Evolutionary conservation across 1,140 invertebrate genomes (phyloP), one percentile per base, ranked within the genome.

Genomic region (Lethrus apterus): DNA sequence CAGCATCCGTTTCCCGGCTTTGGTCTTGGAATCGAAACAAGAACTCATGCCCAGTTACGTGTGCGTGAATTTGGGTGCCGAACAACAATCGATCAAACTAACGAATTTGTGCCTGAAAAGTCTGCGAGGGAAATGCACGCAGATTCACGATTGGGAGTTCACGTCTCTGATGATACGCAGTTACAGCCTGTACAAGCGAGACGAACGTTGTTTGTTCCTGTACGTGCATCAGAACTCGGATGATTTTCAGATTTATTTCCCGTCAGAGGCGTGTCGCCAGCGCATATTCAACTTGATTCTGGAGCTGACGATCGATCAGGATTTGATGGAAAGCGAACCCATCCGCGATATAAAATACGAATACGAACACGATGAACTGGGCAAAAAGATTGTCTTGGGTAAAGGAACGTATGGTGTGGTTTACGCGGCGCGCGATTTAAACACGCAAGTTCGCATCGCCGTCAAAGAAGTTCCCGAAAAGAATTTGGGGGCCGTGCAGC

Each of bases 231-330:
- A 97, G 64, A 98, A 98, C 62, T 97, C 93, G 4, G 93, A 97
- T 64, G 94, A 98, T 72, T 99, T 99, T 71, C 95, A 99, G 79
- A 94, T 99, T 71, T 98, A 89, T 65, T 88, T 99, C 52, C 93
- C 96, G 8, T 97, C 93, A 0, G 78, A 83, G 41, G 71, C 79
- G 32, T 90, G 88, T 66, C 76, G 93, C 48, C 80, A 90, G 64
- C 78, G 81, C 57, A 89, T 93, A 58, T 85, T 88, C 63, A 81
- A 88, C 56, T 64, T 89, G 2, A 75, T 92, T 20, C 69, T 88
- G 8, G 82, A 91, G 68, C 77, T 95, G 64, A 91, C 89, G 0
- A 83, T 81, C 4, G 85, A 92, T 65, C 84, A 91, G 66, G 84
- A 86, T 59, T 81, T 84, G 59, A 85, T 87, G 7, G 86, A 91